A percentile compares a stretch with the other conserved stretches of the same genome.
These are phyloP conservation scores for Hecatera dysodea DNA, from an alignment of 2,888 invertebrate genomes.

Conservation along the genomic window DNA sequence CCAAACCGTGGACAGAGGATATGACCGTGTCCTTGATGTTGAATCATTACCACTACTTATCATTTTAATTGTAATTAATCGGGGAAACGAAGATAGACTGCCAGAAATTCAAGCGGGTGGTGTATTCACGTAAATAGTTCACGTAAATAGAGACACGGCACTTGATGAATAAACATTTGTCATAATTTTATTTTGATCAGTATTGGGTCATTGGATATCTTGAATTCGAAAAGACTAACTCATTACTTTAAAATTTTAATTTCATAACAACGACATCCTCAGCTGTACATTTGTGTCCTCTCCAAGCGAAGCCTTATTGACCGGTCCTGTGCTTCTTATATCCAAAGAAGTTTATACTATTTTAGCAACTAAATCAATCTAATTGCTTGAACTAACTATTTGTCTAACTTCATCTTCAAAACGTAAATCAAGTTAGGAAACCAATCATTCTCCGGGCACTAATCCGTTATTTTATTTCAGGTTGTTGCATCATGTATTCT, in stretches of 20 bases:
- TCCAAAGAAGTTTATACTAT: background rate
- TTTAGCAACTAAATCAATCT: background rate
- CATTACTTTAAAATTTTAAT: background rate
- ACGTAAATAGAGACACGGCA: background rate
- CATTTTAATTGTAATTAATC: constrained; percentile 36
- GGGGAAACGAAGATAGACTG: constrained; percentile 15
- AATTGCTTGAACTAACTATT: background rate
- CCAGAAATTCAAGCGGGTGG: constrained; percentile 10
- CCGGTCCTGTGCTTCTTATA: background rate
- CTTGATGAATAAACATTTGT: background rate
- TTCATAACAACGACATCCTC: background rate
- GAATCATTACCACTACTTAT: constrained; percentile 31
- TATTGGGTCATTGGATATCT: background rate
- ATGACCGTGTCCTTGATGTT: constrained; percentile 11
- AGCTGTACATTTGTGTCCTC: background rate
- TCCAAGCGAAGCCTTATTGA: background rate
- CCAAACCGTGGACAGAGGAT: constrained; percentile 32
- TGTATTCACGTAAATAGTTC: background rate
- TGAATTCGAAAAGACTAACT: no score
- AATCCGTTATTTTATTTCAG: background rate
- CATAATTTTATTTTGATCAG: background rate
- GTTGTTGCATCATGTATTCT: background rate
- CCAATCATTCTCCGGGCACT: background rate
- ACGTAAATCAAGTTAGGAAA: background rate
- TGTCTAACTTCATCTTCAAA: background rate